phyloP scores from a whole-genome alignment of 2,797 vertebrate species.

The Anguilla megastoma region DNA sequence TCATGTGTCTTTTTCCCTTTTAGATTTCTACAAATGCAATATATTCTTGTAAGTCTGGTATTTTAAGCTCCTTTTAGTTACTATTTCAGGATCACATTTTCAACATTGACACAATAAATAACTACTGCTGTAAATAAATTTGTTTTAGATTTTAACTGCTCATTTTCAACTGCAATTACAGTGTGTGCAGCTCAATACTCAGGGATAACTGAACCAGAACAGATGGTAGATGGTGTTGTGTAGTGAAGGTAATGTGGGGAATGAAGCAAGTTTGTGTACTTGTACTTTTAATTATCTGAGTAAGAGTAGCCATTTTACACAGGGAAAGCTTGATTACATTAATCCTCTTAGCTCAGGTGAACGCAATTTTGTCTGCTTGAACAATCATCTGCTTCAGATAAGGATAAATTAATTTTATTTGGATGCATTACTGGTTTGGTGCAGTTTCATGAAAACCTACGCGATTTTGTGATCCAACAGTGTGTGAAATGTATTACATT shows the following conservation, averaged over 20 bases:
- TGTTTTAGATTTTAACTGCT: constrained; percentile 15
- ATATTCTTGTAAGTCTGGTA: constrained; percentile 31
- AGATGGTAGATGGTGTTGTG: background rate
- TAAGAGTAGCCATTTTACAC: background rate
- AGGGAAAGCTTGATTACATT: background rate
- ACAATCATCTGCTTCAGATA: background rate
- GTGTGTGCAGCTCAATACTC: background rate
- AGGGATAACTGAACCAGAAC: background rate
- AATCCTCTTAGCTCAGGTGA: background rate
- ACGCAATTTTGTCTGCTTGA: background rate
- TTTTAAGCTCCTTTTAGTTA: constrained; percentile 11
- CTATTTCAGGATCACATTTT: background rate
- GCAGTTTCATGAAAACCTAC: background rate
- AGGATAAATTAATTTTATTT: background rate
- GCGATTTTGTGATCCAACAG: background rate
- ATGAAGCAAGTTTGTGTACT: background rate
- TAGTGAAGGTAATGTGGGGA: background rate
- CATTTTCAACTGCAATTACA: background rate
- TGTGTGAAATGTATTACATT: background rate
- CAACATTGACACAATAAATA: background rate
- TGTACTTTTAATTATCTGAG: background rate
- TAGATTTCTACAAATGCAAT: constrained; percentile 33
- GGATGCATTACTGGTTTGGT: background rate
- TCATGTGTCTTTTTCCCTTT: constrained; percentile 38
- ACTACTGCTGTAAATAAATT: constrained; percentile 20